These are phyloP conservation scores for Isaurus tuberculatus DNA, from an alignment of 92 coral and sea anemone genomes.

Conservation along the genomic window DNA sequence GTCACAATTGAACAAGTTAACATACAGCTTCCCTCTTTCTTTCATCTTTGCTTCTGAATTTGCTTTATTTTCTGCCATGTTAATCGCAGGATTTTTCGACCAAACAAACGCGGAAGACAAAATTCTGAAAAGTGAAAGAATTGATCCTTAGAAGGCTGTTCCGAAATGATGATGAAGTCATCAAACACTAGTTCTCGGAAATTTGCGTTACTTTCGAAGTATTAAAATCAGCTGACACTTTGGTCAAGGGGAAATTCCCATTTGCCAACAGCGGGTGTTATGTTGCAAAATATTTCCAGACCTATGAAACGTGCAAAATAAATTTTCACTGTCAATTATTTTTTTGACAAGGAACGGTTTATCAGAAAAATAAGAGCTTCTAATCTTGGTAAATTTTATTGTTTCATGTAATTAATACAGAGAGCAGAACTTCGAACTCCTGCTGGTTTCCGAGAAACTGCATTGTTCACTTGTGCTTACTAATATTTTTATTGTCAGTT, in stretches of 20 bases:
- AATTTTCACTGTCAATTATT: not conserved
- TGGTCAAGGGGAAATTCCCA: not conserved
- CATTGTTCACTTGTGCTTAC: not conserved
- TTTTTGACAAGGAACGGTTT: not conserved
- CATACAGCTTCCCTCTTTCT: not conserved
- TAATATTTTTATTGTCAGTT: not conserved
- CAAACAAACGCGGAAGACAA: not conserved
- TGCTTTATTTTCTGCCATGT: constrained; percentile 8
- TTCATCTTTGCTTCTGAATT: not conserved
- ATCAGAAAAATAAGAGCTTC: no score
- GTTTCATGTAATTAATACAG: not conserved
- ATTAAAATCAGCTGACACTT: not conserved
- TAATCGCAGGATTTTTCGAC: not conserved
- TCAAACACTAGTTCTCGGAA: constrained; percentile 9
- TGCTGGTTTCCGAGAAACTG: not conserved
- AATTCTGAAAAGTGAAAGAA: constrained; percentile 23
- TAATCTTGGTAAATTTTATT: not conserved
- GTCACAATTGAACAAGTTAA: constrained; percentile 85
- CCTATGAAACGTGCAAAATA: not conserved
- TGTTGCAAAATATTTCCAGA: not conserved
- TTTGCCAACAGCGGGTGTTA: not conserved
- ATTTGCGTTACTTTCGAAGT: constrained; percentile 38
- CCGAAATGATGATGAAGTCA: not conserved
- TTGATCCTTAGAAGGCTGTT: not conserved
- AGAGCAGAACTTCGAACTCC: not conserved